Evolutionary conservation across 2,797 vertebrate species (phyloP), one percentile per base, ranked within the genome.

Genomic region (Xenops minutus): DNA sequence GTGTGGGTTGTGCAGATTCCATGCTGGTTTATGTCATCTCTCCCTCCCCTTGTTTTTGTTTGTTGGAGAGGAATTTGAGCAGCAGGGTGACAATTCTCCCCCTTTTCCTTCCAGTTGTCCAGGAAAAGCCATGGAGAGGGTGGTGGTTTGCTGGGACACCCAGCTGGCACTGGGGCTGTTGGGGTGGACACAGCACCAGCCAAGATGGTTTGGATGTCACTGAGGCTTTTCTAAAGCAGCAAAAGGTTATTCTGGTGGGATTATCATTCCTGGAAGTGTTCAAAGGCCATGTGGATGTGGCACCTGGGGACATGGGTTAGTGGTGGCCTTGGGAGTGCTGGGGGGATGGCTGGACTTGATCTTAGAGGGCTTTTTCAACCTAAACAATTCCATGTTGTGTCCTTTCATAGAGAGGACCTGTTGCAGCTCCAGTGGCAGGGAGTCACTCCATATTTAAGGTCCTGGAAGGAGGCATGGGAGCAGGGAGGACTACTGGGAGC

Each of bases 1-100:
- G 24, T n/a, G 19, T 9, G 48, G 48, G 66, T 71, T 7, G 0
- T 9, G 15, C 6, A 0, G 9, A 26, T 62, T 56, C 69, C 0
- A 0, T 2, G 5, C 20, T 17, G 43, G 0, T 59, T 87, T 49
- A 63, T 30, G 55, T 58, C 41, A 27, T 18, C 37, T 43, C 52
- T 46, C 7, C 11, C 14, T 5, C 10, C 8, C 3, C 2, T 20
- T 14, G 30, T 29, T 29, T 22, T 37, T 37, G 37, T 39, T 43
- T 6, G 43, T 6, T 16, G 34, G 34, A 19, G 43, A 43, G 18
- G 43, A 43, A 19, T 43, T 49, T 15, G 43, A 83, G 64, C n/a
- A 26, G 34, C 21, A 34, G 29, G 13, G 14, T 3, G 1, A 46
- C 6, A 5, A 21, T 46, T 21, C 69, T 59, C 49, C 39, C 17